These are phyloP conservation scores for Cynoglossus semilaevis DNA, from an alignment of 2,113 vertebrate species.

Conservation along the genomic window DNA sequence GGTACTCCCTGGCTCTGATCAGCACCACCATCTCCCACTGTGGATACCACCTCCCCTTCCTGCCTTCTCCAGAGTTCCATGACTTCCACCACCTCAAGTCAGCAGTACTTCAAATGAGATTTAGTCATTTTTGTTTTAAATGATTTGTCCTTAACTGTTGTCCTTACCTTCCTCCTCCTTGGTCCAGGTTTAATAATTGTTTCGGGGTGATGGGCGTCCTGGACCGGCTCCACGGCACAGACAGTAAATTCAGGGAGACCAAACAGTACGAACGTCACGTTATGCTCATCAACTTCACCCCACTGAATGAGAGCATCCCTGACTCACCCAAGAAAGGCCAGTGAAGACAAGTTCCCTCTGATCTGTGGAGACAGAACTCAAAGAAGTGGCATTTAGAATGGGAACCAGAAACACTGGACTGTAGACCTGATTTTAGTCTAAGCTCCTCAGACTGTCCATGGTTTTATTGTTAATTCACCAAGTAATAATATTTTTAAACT, in stretches of 20 bases:
- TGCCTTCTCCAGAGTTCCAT: constrained; percentile 92
- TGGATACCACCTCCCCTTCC: constrained; percentile 91
- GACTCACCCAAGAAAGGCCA: constrained; percentile 72
- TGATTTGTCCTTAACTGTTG: neutral
- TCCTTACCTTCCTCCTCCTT: neutral
- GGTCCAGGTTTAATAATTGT: constrained; percentile 89
- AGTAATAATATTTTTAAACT: too few species aligned
- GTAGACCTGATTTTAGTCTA: too few species aligned
- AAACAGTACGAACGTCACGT: constrained; percentile 85
- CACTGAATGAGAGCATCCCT: constrained; percentile 84
- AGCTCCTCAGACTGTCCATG: too few species aligned
- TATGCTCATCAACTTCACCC: constrained; percentile 82
- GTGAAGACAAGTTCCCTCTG: constrained; percentile 31
- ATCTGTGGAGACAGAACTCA: too few species aligned
- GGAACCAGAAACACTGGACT: too few species aligned
- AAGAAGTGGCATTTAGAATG: too few species aligned
- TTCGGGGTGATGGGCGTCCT: constrained; percentile 87
- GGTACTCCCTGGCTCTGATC: constrained; percentile 83
- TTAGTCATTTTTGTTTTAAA: too few species aligned
- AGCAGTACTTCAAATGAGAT: constrained; percentile 11
- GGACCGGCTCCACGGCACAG: constrained; percentile 88
- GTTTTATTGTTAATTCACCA: too few species aligned
- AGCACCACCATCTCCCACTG: constrained; percentile 87
- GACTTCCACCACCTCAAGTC: constrained; percentile 96
- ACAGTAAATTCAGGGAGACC: constrained; percentile 79